These are phyloP conservation scores for Ranitomeya imitator DNA, from an alignment of 2,113 vertebrate genomes.

Conservation along the genomic window DNA sequence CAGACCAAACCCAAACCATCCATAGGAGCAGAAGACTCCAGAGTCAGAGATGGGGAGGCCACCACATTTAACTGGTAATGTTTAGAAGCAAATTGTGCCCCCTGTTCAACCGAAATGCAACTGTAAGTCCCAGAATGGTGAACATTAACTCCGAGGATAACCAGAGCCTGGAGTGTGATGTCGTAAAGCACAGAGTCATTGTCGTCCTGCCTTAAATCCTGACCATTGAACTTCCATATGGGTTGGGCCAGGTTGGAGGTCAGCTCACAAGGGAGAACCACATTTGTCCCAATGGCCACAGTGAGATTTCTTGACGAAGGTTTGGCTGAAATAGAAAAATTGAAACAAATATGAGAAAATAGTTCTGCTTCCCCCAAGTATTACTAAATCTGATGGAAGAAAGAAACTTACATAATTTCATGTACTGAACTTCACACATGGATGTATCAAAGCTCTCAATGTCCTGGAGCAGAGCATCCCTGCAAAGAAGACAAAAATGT, in stretches of 20 bases:
- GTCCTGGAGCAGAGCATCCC: constrained; percentile 71
- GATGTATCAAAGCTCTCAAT: constrained; percentile 61
- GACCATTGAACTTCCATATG: constrained; percentile 84
- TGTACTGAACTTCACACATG: constrained; percentile 64
- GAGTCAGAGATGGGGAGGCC: constrained; percentile 74
- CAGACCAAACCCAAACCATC: constrained; percentile 88
- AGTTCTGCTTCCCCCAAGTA: background rate
- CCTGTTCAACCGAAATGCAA: constrained; percentile 88
- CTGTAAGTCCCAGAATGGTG: constrained; percentile 81
- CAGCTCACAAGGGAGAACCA: constrained; percentile 89
- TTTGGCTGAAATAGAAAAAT: constrained; percentile 68
- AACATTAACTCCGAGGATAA: constrained; percentile 76
- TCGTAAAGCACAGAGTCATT: constrained; percentile 74
- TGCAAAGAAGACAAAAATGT: constrained; percentile 12
- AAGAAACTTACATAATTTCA: constrained; percentile 69
- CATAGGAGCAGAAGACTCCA: constrained; percentile 85
- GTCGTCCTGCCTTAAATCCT: constrained; percentile 72
- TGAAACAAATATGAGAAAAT: background rate
- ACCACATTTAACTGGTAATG: constrained; percentile 84
- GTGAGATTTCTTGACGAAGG: constrained; percentile 82
- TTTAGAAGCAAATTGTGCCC: constrained; percentile 78
- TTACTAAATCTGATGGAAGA: no score
- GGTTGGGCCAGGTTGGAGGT: constrained; percentile 90
- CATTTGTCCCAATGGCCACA: constrained; percentile 85
- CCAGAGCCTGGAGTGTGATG: constrained; percentile 77